phyloP scores from a whole-genome alignment of 2,113 vertebrate species.

The Copsychus sechellarum region DNA sequence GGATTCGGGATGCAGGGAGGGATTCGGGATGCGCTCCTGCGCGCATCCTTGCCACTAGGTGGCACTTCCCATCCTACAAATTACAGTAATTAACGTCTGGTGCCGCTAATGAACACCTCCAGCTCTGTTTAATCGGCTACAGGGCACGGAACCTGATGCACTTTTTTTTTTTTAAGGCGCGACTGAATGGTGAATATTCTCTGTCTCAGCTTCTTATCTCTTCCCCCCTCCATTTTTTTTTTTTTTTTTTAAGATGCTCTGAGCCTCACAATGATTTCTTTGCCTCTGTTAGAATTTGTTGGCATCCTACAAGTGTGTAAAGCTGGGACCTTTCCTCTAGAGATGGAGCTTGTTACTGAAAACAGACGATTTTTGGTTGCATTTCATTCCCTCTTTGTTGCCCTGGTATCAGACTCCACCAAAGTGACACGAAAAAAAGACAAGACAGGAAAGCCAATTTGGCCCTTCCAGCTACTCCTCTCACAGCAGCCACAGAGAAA shows the following conservation, averaged over 20 bases:
- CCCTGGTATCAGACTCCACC: background rate
- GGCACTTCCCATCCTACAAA: constrained; percentile 54
- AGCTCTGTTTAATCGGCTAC: background rate
- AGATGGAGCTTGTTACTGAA: background rate
- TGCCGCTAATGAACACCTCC: background rate
- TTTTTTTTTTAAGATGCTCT: background rate
- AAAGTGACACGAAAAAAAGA: background rate
- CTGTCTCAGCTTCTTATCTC: background rate
- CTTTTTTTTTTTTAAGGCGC: background rate
- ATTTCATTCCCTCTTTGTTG: background rate
- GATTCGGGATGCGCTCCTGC: background rate
- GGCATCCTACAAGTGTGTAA: background rate
- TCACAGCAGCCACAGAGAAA: background rate
- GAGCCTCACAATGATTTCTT: background rate
- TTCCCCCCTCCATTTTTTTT: fast-evolving
- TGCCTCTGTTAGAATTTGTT: background rate
- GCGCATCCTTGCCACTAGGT: constrained; percentile 49
- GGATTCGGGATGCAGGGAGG: background rate
- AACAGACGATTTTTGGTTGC: background rate
- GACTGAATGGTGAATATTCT: background rate
- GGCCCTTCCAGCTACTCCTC: background rate
- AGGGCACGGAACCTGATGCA: background rate
- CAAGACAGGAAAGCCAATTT: background rate
- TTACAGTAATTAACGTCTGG: constrained; percentile 9
- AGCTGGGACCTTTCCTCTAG: background rate